phyloP scores from a whole-genome alignment of 2,113 vertebrate genomes.

The Pygathrix nemaeus region DNA sequence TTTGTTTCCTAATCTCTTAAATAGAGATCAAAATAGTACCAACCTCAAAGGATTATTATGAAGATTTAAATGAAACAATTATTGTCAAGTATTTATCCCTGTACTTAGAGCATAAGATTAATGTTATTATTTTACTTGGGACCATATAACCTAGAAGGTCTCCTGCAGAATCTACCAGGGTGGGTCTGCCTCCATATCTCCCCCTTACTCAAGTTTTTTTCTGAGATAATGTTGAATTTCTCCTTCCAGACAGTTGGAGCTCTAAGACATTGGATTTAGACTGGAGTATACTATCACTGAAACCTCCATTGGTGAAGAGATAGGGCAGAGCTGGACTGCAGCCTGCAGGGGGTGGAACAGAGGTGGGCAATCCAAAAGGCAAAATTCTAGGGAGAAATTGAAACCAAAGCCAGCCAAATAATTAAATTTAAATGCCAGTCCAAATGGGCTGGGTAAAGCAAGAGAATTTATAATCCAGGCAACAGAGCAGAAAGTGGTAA shows the following conservation, averaged over 20 bases:
- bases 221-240: background rate
- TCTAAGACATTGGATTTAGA: background rate
- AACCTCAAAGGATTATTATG: background rate
- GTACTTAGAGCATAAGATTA: background rate
- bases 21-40: background rate
- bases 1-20: background rate
- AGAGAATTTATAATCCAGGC: background rate
- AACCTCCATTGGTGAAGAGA: background rate
- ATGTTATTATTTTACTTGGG: background rate
- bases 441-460: background rate
- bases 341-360: background rate
- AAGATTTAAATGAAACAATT: slow-evolving; percentile 26
- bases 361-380: background rate
- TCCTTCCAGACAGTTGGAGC: background rate
- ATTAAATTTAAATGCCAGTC: background rate
- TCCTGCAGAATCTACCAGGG: background rate
- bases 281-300: background rate
- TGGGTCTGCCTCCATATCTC: background rate
- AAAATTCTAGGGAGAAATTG: background rate
- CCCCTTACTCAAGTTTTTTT: background rate
- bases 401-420: background rate
- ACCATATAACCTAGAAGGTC: background rate
- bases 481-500: background rate
- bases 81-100: background rate
- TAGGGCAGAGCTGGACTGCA: background rate